Base-by-base conservation (phyloP, 2,888 invertebrate genomes). In the Brassicogethes aeneus region DNA sequence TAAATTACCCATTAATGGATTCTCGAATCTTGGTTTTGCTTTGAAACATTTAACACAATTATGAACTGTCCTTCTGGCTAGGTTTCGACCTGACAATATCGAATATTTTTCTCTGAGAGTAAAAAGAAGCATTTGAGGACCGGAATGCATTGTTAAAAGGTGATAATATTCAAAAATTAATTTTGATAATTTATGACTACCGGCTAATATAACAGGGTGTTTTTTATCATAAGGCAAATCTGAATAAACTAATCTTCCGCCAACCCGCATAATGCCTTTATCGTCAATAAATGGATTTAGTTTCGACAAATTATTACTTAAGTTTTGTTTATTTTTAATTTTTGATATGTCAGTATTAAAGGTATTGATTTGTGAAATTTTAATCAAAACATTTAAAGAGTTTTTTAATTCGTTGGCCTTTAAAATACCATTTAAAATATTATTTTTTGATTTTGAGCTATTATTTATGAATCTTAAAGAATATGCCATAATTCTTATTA, bases 141-240 rank as follows among this genome's bases (percentile, higher is more conserved):
- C 23, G 5, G 34, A 33, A 33, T 33, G 34, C 8, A 33, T 7
- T 8, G 34, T 33, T 14, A 8, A 8, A n/a, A 33, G 5, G 12
- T 33, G 34, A 33, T 33, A 33, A 33, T 33, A 33, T 33, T 33
- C 34, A 33, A 33, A 14, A 33, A 33, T n/a, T 33, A 33, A 33
- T 33, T 33, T 5, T 8, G 34, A 12, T 8, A 33, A n/a, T 33
- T 14, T n/a, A n/a, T 33, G 34, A 14, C 12, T 33, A 8, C 34
- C 34, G 5, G 34, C 34, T 33, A 12, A 7, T 33, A 12, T 7
- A 23, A 23, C 10, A 23, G 23, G 23, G 10, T 23, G 23, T 23
- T 23, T 23, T 23, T 23, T 23, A 8, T 33, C 5, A 33, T 33
- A 33, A 33, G 34, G 34, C 12, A 33, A 33, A 12, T 14, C 12